phyloP scores from a whole-genome alignment of 2,113 vertebrate species.

The Anarhynchus alexandrinus region DNA sequence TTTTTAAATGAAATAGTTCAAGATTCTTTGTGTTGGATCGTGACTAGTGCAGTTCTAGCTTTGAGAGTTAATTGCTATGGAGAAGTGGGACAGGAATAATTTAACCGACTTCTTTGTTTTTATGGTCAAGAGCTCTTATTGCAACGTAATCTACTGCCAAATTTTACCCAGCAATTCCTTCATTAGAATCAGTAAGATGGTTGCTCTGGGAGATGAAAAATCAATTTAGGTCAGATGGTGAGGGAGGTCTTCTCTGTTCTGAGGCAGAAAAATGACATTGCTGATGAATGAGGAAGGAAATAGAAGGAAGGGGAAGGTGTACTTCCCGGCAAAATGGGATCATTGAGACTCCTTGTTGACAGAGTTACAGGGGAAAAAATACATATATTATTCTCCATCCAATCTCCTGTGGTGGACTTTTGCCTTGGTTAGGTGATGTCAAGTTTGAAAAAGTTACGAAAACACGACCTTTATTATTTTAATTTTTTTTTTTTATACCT shows the following conservation, averaged over 20 bases:
- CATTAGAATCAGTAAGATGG: background rate
- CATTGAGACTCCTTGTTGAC: background rate
- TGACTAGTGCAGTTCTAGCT: background rate
- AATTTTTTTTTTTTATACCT: background rate
- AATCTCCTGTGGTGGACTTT: background rate
- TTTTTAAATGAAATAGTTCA: background rate
- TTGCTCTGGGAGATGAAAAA: background rate
- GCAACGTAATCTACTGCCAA: background rate
- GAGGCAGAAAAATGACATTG: background rate
- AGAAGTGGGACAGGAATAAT: background rate
- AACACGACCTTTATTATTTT: background rate
- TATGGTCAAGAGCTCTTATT: background rate
- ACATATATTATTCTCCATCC: background rate
- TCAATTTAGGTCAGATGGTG: background rate
- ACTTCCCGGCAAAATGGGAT: background rate
- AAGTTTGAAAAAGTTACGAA: background rate
- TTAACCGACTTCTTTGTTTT: background rate
- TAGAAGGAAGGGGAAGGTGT: background rate
- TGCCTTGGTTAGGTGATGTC: background rate
- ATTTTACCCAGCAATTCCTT: background rate
- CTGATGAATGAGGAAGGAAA: background rate
- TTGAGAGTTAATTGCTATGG: background rate
- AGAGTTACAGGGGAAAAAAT: background rate
- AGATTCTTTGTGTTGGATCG: background rate
- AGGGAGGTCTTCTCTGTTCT: background rate